Base-by-base conservation (phyloP, 2,888 invertebrate species). In the Calliopum simillimum region DNA sequence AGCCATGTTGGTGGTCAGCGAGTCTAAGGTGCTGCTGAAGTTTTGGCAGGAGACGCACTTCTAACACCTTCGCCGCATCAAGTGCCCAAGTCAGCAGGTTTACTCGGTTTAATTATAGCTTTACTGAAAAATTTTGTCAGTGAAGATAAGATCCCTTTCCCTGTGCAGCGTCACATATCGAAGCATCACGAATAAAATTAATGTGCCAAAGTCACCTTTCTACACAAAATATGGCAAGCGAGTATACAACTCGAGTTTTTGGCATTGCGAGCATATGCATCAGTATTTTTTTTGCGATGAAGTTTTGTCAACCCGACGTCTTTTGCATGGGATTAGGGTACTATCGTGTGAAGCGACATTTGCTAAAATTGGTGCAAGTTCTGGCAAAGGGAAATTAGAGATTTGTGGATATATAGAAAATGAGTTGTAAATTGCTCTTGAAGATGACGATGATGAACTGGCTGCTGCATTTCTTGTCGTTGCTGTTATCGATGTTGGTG, bases 261-360 rank as follows among this genome's bases (percentile, higher is more conserved):
- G 3, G 19, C 49, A 53, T 43, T 33, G 13, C 14, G 41, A 21
- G 13, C 64, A 64, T 43, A 53, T 16, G 53, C 64, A 64, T 64
- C 66, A 66, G 56, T 56, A 46, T 23, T 44, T 33, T 33, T 33
- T 46, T 25, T 44, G 47, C 13, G 56, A 33, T 44, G 46, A 25
- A 46, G 43, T 25, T 33, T 51, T 51, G 25, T 51, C 63, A 11
- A 63, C 14, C 25, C 63, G 25, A 23, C 46, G 19, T 4, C 63
- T 49, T 33, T 63, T 63, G 16, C 25, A 33, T 41, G 49, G 49
- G 33, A 51, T n/a, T n/a, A n/a, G 12, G 49, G 16, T 11, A 14
- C 46, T 33, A n/a, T 23, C 13, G 41, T 16, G 41, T 2, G 58
- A n/a, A 1, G 14, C 41, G 13, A 41, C 23, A 21, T 46, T 13